These are phyloP conservation scores for Sphaeramia orbicularis DNA, from an alignment of 2,797 vertebrate genomes.

Conservation along the genomic window DNA sequence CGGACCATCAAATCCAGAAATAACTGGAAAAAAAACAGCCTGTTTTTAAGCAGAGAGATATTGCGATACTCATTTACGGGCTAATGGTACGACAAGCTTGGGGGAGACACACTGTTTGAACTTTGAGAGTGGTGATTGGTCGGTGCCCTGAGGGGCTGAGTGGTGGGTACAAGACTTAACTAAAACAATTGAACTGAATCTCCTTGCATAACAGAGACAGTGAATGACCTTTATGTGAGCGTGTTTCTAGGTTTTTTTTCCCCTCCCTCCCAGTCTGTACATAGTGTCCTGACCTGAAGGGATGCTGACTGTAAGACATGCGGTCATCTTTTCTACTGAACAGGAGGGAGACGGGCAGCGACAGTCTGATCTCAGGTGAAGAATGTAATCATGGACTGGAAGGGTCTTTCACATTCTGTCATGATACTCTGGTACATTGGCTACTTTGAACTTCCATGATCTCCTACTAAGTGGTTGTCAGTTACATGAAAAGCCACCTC, in stretches of 20 bases:
- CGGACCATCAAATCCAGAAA: conserved; percentile 61
- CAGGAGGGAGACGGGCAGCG: conserved; percentile 25
- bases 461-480: conserved; percentile 2
- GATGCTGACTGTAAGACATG: conserved; percentile 62
- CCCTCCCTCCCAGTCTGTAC: conserved; percentile 43
- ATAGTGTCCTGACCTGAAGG: conserved; percentile 61
- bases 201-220: conserved; percentile 55
- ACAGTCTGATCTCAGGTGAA: conserved; percentile 49
- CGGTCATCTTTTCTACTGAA: conserved; percentile 61
- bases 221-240: conserved; percentile 62
- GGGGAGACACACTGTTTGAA: conserved; percentile 34
- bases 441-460: conserved; percentile 33
- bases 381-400: conserved; percentile 56
- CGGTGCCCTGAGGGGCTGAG: conserved; percentile 7
- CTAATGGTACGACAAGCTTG: conserved; percentile 7
- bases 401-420: conserved; percentile 46
- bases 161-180: conserved; percentile 39
- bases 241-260: conserved; percentile 41
- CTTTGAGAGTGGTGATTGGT: conserved; percentile 48
- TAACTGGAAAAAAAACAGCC: conserved; percentile 55
- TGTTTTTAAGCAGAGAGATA: conserved; percentile 36
- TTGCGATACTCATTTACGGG: conserved; percentile 7
- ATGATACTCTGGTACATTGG: conserved; percentile 40
- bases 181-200: conserved; percentile 61
- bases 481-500: conserved; percentile 14